These are phyloP conservation scores for Threskiornis aethiopicus DNA, from an alignment of 2,797 vertebrate genomes.

Conservation along the genomic window DNA sequence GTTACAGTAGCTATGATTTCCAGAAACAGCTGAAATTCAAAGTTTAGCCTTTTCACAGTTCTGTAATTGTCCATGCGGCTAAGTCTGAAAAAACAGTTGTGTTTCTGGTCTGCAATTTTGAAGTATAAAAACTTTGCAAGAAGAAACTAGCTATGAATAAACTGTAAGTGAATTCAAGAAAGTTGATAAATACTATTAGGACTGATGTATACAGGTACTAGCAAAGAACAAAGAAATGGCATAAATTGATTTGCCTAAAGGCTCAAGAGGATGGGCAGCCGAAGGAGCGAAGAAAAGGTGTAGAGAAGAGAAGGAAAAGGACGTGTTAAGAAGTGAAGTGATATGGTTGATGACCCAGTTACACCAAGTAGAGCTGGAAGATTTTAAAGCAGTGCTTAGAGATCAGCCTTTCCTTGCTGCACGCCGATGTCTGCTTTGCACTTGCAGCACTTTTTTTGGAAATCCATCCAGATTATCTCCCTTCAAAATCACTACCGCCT, in stretches of 20 bases:
- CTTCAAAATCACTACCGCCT: neutral
- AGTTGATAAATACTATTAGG: neutral
- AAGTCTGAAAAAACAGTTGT: neutral
- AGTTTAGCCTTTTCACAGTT: neutral
- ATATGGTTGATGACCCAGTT: neutral
- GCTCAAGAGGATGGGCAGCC: neutral
- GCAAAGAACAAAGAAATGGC: neutral
- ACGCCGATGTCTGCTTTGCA: neutral
- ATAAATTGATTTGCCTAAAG: neutral
- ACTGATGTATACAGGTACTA: neutral
- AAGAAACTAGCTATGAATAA: neutral
- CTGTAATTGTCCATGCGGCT: neutral
- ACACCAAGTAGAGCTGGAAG: neutral
- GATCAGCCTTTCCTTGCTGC: neutral
- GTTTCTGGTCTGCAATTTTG: neutral
- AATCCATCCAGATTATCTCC: neutral
- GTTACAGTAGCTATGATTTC: neutral
- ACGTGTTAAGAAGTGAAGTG: neutral
- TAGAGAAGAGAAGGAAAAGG: neutral
- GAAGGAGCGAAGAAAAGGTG: neutral
- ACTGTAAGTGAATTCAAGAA: neutral
- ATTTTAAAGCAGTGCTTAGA: neutral
- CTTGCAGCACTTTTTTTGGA: neutral
- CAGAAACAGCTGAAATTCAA: neutral
- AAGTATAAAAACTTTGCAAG: neutral